Percentiles rank a stretch among this genome's conserved stretches.
Conservation (phyloP, 2,113 vertebrate genomes). For the Astur gentilis region DNA sequence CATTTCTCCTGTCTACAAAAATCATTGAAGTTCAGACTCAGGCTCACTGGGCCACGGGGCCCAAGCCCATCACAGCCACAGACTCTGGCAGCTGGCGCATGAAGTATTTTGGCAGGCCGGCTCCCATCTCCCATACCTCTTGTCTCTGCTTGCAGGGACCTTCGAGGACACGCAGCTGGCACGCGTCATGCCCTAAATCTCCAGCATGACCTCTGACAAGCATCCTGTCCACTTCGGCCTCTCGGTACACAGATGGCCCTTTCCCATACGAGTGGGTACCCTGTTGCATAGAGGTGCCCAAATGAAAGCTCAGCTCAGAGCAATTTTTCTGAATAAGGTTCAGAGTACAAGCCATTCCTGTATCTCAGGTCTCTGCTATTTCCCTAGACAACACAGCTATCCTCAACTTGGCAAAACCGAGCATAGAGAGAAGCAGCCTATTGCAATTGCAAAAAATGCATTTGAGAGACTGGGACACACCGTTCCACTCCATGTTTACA, state of each 20-base stretch:
- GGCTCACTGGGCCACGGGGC: background rate
- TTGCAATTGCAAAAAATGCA: background rate
- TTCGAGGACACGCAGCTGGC: background rate
- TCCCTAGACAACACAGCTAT: background rate
- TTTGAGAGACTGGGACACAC: background rate
- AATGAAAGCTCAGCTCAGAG: background rate
- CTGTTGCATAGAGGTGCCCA: background rate
- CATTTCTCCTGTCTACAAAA: background rate
- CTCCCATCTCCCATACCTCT: background rate
- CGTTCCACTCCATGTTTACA: background rate
- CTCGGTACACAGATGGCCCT: background rate
- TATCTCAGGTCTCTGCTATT: background rate
- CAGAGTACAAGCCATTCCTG: background rate
- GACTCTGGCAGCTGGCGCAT: background rate
- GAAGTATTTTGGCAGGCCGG: background rate
- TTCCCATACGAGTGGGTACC: background rate
- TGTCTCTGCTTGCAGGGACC: background rate
- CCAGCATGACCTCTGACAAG: background rate
- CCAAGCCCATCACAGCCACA: background rate
- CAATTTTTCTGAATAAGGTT: background rate
- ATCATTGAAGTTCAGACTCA: background rate
- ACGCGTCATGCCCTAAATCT: background rate
- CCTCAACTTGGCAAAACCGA: background rate
- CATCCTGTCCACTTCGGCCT: background rate
- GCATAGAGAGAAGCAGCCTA: background rate